These are phyloP conservation scores for Charaxes varanes DNA, from an alignment of 1,140 invertebrate species.

Conservation along the genomic window DNA sequence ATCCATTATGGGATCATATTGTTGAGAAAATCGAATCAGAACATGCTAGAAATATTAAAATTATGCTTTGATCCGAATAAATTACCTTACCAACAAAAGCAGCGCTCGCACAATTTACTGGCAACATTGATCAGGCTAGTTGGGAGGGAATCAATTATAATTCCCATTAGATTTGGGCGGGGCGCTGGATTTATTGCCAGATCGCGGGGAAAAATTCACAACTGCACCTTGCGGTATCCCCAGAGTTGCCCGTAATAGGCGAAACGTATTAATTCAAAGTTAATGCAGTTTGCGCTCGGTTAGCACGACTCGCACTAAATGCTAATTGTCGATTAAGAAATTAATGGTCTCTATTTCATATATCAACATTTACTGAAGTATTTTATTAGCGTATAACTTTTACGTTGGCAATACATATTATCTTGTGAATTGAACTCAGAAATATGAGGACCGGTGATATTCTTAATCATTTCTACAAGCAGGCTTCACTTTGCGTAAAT, in stretches of 20 bases:
- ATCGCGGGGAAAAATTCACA: slow-evolving; percentile 25
- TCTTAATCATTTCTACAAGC: too few relatives aligned
- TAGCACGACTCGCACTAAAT: not conserved
- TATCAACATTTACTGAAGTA: too few relatives aligned
- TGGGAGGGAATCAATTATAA: slow-evolving; percentile 62
- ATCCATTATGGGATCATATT: too few relatives aligned
- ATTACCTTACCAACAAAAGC: not conserved
- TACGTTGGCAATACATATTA: too few relatives aligned
- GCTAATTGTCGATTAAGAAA: slow-evolving; percentile 4
- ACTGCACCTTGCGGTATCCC: slow-evolving; percentile 26
- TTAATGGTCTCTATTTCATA: too few relatives aligned
- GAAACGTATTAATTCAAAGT: slow-evolving; percentile 5
- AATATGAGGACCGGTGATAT: too few relatives aligned
- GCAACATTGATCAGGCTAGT: slow-evolving; percentile 16
- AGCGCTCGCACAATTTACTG: slow-evolving; percentile 1
- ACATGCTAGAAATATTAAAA: too few relatives aligned
- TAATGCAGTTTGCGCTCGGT: slow-evolving; percentile 1
- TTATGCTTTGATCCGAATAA: too few relatives aligned
- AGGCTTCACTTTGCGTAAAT: too few relatives aligned
- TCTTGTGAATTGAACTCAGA: too few relatives aligned
- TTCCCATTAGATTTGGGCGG: slow-evolving; percentile 57
- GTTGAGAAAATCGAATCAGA: too few relatives aligned
- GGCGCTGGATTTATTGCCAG: slow-evolving; percentile 40
- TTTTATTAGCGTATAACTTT: too few relatives aligned
- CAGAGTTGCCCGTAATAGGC: not conserved